phyloP scores from a whole-genome alignment of 2,888 invertebrate genomes.

The Pilophorus perplexus region DNA sequence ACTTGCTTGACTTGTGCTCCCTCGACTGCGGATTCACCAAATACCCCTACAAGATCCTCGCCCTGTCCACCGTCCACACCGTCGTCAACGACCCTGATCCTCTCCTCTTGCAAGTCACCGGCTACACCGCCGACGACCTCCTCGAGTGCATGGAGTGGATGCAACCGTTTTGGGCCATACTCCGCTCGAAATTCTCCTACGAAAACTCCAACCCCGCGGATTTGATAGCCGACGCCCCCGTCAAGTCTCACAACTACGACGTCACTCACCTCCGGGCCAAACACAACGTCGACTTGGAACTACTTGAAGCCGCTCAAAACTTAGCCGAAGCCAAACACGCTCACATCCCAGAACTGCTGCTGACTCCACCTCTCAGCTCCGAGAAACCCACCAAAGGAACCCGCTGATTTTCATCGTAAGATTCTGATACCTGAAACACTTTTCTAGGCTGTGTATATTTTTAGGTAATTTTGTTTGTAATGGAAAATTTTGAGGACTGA shows the following conservation, averaged over 20 bases:
- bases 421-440: too few species aligned
- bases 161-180: conserved; percentile 69
- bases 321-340: background rate
- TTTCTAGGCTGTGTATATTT: too few species aligned
- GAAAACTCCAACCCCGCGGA: too few species aligned
- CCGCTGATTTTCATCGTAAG: too few species aligned
- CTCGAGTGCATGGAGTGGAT: conserved; percentile 79
- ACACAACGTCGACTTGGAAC: conserved; percentile 17
- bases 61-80: conserved; percentile 87
- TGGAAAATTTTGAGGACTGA: too few species aligned
- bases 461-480: too few species aligned
- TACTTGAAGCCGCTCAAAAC: conserved; percentile 15
- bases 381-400: too few species aligned
- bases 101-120: conserved; percentile 72
- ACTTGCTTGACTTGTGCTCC: conserved; percentile 84
- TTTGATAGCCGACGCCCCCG: too few species aligned
- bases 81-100: conserved; percentile 65
- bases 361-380: conserved; percentile 32
- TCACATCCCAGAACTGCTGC: conserved; percentile 7
- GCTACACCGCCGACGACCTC: conserved; percentile 63
- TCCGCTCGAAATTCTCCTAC: conserved; percentile 58
- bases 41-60: conserved; percentile 82
- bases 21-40: conserved; percentile 80
- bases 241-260: background rate
- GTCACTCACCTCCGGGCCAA: conserved; percentile 8